phyloP scores from a whole-genome alignment of 2,888 invertebrate genomes.

The Spilosoma lubricipeda region DNA sequence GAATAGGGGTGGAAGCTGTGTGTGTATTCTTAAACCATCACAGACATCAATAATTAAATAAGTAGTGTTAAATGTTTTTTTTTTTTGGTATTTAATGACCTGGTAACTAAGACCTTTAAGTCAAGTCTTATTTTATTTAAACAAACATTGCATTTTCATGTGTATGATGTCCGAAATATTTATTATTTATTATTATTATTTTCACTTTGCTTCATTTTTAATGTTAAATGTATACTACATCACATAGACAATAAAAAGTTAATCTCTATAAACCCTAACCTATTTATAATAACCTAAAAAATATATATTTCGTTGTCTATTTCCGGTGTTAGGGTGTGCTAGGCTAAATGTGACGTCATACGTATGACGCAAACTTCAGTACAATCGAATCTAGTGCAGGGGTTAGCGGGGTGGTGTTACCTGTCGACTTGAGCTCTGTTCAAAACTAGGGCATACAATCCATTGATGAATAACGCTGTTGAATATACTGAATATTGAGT shows the following conservation, averaged over 20 bases:
- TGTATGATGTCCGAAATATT: too few species aligned
- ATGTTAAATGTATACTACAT: too few species aligned
- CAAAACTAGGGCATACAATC: slow-evolving; percentile 3
- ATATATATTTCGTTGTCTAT: slow-evolving; percentile 2
- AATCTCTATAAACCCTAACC: background rate
- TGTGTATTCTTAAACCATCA: too few species aligned
- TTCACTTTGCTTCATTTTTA: too few species aligned
- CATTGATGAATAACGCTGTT: slow-evolving; percentile 3
- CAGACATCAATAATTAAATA: too few species aligned
- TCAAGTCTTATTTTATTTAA: too few species aligned
- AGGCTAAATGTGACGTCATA: slow-evolving; percentile 16
- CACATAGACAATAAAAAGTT: too few species aligned
- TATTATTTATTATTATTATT: too few species aligned
- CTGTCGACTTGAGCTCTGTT: background rate
- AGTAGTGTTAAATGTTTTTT: too few species aligned
- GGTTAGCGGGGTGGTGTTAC: background rate
- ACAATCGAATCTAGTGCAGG: slow-evolving; percentile 17
- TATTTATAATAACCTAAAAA: background rate
- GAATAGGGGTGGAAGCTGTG: too few species aligned
- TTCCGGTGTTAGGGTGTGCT: slow-evolving; percentile 4
- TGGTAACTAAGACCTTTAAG: too few species aligned
- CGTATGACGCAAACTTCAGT: slow-evolving; percentile 14
- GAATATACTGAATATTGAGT: background rate
- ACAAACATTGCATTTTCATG: fast-evolving
- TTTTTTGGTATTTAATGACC: too few species aligned